Conservation (phyloP, 2,113 vertebrate genomes). For the Mellivora capensis region DNA sequence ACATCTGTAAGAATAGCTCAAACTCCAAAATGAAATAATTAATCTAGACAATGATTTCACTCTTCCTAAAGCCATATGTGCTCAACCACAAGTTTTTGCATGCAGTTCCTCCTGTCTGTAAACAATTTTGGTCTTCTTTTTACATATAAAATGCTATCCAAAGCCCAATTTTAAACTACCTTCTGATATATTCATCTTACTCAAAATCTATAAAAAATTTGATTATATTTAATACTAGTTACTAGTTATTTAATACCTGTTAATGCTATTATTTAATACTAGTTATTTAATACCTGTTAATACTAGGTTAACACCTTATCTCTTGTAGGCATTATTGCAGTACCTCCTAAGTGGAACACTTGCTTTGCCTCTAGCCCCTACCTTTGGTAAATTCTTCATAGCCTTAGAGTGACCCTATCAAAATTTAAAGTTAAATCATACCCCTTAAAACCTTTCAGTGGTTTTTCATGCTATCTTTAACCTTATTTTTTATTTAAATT, state of each 20-base stretch:
- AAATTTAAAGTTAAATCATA: background rate
- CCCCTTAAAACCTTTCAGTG: background rate
- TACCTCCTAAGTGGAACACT: background rate
- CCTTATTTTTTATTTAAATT: background rate
- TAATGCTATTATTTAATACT: no score
- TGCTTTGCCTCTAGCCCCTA: background rate
- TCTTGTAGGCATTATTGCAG: background rate
- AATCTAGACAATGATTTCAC: background rate
- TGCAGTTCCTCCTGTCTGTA: background rate
- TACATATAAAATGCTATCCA: background rate
- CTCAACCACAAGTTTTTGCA: background rate
- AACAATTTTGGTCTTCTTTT: background rate
- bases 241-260: no score
- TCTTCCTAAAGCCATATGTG: background rate
- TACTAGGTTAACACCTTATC: background rate
- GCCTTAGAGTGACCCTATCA: background rate
- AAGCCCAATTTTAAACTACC: background rate
- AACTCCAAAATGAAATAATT: background rate
- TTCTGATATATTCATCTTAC: background rate
- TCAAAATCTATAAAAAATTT: background rate
- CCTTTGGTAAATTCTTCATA: background rate
- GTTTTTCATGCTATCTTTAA: background rate
- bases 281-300: no score
- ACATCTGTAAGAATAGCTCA: background rate
- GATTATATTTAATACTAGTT: no score